Conservation (phyloP, 2,113 vertebrate species). For the Stictonetta naevosa region DNA sequence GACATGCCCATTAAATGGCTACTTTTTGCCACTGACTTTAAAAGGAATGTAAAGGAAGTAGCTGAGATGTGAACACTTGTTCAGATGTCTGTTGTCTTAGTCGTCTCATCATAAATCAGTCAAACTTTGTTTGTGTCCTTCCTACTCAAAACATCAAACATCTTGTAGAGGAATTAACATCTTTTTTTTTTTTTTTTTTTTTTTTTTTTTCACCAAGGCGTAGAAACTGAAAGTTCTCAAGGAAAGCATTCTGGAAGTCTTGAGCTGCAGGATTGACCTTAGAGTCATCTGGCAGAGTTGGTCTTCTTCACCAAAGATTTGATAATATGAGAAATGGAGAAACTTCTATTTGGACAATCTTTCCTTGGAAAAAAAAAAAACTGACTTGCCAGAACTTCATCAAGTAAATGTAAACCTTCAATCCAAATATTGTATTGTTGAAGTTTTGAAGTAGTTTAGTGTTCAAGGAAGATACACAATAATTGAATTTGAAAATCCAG, state of each 20-base stretch:
- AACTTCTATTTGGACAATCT: not conserved
- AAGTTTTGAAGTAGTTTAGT: accelerated
- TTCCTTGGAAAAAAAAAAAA: not conserved
- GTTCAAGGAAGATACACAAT: not conserved
- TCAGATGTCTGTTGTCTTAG: not conserved
- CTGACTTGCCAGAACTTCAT: not conserved
- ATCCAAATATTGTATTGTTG: not conserved
- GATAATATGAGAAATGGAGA: not conserved
- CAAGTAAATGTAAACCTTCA: not conserved
- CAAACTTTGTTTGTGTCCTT: not conserved
- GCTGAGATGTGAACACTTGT: not conserved
- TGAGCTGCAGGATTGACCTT: not conserved
- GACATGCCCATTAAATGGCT: not conserved
- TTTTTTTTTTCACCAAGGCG: not conserved
- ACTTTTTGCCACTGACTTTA: not conserved
- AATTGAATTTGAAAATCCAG: not conserved
- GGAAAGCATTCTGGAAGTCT: not conserved
- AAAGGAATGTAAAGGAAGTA: not conserved
- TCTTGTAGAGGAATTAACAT: not conserved
- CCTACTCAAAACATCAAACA: not conserved
- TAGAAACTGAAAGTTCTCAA: not conserved
- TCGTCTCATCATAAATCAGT: not conserved
- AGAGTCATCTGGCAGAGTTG: too few relatives aligned
- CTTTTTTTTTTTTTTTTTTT: not conserved
- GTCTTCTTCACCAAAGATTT: not conserved